Conservation (phyloP, 1,140 invertebrate genomes). For the Teleogryllus occipitalis region DNA sequence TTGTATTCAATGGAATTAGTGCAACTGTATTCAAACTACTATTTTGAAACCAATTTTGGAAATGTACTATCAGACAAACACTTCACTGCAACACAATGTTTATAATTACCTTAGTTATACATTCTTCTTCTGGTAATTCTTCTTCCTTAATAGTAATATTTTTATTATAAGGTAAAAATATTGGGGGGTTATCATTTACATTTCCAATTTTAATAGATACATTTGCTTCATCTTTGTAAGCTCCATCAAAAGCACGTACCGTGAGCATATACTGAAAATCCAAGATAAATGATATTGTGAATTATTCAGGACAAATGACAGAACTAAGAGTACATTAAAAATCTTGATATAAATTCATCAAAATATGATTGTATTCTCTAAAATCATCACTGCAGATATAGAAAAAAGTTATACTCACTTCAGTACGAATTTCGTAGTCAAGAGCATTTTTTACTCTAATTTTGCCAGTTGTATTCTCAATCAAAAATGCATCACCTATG, state of each 20-base stretch:
- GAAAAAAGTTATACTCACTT: slow-evolving; percentile 28
- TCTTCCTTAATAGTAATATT: slow-evolving; percentile 65
- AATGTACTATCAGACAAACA: too few relatives aligned
- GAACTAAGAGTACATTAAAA: too few relatives aligned
- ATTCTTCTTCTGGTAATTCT: slow-evolving; percentile 46
- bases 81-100: too few relatives aligned
- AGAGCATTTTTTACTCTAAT: slow-evolving; percentile 65
- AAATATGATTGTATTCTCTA: too few relatives aligned
- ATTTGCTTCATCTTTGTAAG: slow-evolving; percentile 61
- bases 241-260: slow-evolving; percentile 68
- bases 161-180: slow-evolving; percentile 55
- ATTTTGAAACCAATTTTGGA: too few relatives aligned
- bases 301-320: too few relatives aligned
- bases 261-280: slow-evolving; percentile 55
- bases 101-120: slow-evolving; percentile 47
- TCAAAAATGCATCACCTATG: slow-evolving; percentile 64
- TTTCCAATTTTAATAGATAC: slow-evolving; percentile 73
- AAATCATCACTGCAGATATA: too few relatives aligned
- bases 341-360: too few relatives aligned
- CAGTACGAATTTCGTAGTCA: slow-evolving; percentile 77
- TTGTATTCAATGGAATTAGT: too few relatives aligned
- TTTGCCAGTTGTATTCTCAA: slow-evolving; percentile 67
- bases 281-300: slow-evolving; percentile 8
- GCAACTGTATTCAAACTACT: too few relatives aligned
- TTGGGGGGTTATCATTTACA: slow-evolving; percentile 74